Percentiles rank a stretch among this genome's conserved stretches.
Conservation (phyloP, 2,113 vertebrate species). For the Ammodytes dubius region DNA sequence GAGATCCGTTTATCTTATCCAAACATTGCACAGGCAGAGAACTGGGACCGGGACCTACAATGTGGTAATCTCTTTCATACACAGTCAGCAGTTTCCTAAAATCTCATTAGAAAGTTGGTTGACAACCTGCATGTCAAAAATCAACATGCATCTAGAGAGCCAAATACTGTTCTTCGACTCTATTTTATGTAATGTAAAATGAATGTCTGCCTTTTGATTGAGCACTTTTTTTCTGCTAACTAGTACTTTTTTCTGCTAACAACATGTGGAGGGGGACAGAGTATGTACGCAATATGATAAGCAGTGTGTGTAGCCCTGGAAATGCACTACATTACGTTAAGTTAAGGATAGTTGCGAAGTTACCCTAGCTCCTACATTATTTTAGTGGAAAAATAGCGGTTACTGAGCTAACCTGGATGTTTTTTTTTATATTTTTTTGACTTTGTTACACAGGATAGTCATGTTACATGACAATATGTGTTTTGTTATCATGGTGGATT, state of each 20-base stretch:
- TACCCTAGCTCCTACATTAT: too few relatives aligned
- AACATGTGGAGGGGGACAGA: not conserved
- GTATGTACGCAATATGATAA: not conserved
- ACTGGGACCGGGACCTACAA: slow-evolving; percentile 33
- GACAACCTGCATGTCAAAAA: slow-evolving; percentile 50
- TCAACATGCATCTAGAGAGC: slow-evolving; percentile 31
- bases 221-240: too few relatives aligned
- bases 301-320: not conserved
- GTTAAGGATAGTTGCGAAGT: not conserved
- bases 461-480: not conserved
- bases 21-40: slow-evolving; percentile 64
- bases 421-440: not conserved
- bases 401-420: not conserved
- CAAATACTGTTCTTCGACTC: slow-evolving; percentile 17
- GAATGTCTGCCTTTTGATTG: not conserved
- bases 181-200: slow-evolving; percentile 16
- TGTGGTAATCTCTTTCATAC: slow-evolving; percentile 67
- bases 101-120: slow-evolving; percentile 70
- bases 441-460: not conserved
- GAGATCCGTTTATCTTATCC: slow-evolving; percentile 69
- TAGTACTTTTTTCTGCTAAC: not conserved
- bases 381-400: not conserved
- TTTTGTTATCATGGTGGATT: slow-evolving; percentile 24
- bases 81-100: slow-evolving; percentile 69
- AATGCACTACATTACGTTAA: too few relatives aligned